These are phyloP conservation scores for Chelon labrosus DNA, from an alignment of 2,797 vertebrate genomes.

Conservation along the genomic window DNA sequence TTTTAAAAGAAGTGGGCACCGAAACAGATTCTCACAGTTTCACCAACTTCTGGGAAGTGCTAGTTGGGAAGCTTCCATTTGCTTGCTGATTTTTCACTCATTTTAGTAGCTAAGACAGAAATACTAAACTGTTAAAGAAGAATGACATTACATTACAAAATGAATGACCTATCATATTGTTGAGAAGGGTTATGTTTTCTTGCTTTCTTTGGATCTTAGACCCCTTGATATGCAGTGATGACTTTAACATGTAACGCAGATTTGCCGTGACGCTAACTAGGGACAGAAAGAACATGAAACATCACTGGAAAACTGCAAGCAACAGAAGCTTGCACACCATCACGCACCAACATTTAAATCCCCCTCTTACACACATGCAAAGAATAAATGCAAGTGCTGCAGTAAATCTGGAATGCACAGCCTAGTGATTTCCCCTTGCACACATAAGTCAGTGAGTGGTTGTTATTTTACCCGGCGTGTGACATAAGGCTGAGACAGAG, in stretches of 20 bases:
- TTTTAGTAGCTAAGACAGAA: not conserved
- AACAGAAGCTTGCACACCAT: slow-evolving; percentile 44
- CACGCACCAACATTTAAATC: slow-evolving; percentile 22
- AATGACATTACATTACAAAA: too few species aligned
- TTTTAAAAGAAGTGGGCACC: not conserved
- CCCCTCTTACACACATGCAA: slow-evolving; percentile 31
- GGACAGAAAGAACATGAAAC: slow-evolving; percentile 26
- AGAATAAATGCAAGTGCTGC: slow-evolving; percentile 52
- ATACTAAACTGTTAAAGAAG: not conserved
- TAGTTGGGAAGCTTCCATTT: too few species aligned
- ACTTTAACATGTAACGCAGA: slow-evolving; percentile 1
- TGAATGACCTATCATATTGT: too few species aligned
- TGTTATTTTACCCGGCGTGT: slow-evolving; percentile 76
- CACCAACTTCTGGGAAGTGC: too few species aligned
- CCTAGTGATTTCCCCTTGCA: slow-evolving; percentile 38
- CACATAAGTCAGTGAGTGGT: slow-evolving; percentile 45
- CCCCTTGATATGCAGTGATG: not conserved
- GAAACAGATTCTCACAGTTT: too few species aligned
- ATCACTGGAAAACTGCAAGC: slow-evolving; percentile 31
- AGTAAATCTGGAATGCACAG: slow-evolving; percentile 46
- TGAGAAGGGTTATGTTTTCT: too few species aligned
- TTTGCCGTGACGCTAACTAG: slow-evolving; percentile 21
- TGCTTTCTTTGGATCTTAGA: too few species aligned
- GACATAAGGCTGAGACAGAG: slow-evolving; percentile 74
- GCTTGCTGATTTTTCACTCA: not conserved